These are phyloP conservation scores for Melieria crassipennis DNA, from an alignment of 2,888 invertebrate genomes.

Conservation along the genomic window DNA sequence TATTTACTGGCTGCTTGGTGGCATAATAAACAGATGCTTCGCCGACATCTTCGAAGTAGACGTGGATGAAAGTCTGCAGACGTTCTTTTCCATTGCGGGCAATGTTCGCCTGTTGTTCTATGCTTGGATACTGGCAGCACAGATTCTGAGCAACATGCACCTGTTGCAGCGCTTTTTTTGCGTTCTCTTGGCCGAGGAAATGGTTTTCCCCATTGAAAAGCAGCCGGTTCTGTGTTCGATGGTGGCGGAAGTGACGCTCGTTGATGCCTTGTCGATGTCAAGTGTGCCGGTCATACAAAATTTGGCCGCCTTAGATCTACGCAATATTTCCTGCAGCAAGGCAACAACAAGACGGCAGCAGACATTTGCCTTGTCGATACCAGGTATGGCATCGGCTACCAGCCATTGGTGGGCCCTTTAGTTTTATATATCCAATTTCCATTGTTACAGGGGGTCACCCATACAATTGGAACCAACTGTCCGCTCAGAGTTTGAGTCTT, in stretches of 20 bases:
- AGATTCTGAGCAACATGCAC: conserved; percentile 77
- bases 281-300: conserved; percentile 76
- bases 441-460: conserved; percentile 75
- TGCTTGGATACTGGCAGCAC: conserved; percentile 75
- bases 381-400: conserved; percentile 64
- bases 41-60: conserved; percentile 68
- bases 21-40: conserved; percentile 68
- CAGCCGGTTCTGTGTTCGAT: conserved; percentile 32
- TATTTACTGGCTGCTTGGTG: conserved; percentile 73
- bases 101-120: conserved; percentile 69
- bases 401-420: not conserved
- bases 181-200: conserved; percentile 76
- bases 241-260: conserved; percentile 67
- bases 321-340: conserved; percentile 69
- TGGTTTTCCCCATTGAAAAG: conserved; percentile 72
- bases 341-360: conserved; percentile 71
- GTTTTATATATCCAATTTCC: not conserved
- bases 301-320: conserved; percentile 80
- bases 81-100: conserved; percentile 60
- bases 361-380: conserved; percentile 79
- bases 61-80: conserved; percentile 51
- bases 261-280: conserved; percentile 69
- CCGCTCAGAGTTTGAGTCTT: conserved; percentile 71
- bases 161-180: conserved; percentile 77
- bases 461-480: conserved; percentile 83